Percentiles rank a stretch among this genome's conserved stretches.
These are phyloP conservation scores for Acanthosepion pharaonis DNA, from an alignment of 2,888 invertebrate species.

Conservation along the genomic window DNA sequence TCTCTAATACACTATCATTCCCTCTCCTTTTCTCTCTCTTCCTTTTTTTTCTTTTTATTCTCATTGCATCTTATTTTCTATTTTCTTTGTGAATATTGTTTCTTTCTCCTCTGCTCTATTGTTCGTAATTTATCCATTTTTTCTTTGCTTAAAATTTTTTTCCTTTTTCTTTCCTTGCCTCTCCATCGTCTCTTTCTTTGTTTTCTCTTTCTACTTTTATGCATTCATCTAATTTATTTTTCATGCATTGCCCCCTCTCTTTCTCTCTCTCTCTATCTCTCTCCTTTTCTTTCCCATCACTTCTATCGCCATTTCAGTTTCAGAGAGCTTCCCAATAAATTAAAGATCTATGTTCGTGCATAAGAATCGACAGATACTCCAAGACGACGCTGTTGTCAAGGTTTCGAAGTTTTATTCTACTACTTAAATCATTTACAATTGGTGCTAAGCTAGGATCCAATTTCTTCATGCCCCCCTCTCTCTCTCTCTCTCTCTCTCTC, in stretches of 20 bases:
- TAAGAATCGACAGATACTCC: not conserved
- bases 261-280: not conserved
- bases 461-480: constrained; percentile 48
- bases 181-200: not conserved
- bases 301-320: not conserved
- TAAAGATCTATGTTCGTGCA: constrained; percentile 21
- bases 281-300: not conserved
- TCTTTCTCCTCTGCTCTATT: not conserved
- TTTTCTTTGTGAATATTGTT: too few species aligned
- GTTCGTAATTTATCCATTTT: not conserved
- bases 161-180: not conserved
- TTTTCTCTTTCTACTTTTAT: not conserved
- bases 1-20: not conserved
- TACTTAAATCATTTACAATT: not conserved
- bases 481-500: constrained; percentile 52
- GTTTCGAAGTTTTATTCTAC: constrained; percentile 22
- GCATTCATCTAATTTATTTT: not conserved
- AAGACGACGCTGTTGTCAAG: not conserved
- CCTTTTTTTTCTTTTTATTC: too few species aligned
- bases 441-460: not conserved
- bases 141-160: not conserved
- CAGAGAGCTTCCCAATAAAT: not conserved
- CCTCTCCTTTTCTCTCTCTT: not conserved
- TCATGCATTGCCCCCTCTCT: not conserved
- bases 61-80: too few species aligned